Percentiles rank a stretch among this genome's conserved stretches.
phyloP scores from a whole-genome alignment of 2,113 vertebrate genomes.

The Cairina moschata region DNA sequence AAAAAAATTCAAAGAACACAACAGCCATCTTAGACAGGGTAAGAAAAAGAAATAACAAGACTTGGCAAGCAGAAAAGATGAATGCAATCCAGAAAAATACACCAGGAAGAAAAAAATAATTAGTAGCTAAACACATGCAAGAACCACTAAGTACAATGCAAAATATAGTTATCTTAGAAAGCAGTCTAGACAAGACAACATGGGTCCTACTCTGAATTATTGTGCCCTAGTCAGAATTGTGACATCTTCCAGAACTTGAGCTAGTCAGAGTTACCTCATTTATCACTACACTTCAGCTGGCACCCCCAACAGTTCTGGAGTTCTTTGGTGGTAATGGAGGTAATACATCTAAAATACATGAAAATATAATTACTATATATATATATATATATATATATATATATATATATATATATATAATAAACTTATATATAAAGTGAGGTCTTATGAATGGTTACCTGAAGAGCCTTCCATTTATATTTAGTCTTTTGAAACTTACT shows the following conservation, averaged over 20 bases:
- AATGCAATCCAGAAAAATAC: not conserved
- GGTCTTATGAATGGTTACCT: not conserved
- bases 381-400: not conserved
- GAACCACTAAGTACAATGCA: not conserved
- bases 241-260: not conserved
- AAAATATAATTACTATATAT: not conserved
- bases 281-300: not conserved
- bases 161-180: not conserved
- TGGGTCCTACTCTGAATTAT: not conserved
- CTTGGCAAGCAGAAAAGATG: not conserved
- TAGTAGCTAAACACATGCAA: not conserved
- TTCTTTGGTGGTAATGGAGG: not conserved
- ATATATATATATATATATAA: not conserved
- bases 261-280: not conserved
- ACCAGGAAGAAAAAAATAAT: not conserved
- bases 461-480: not conserved
- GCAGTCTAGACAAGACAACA: not conserved
- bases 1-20: not conserved
- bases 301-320: not conserved
- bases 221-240: not conserved
- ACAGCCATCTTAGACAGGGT: not conserved
- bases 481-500: not conserved
- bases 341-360: not conserved
- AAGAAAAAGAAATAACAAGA: not conserved
- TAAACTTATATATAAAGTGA: not conserved